Percentiles rank a stretch among this genome's conserved stretches.
phyloP scores from a whole-genome alignment of 2,888 invertebrate genomes.

The Platycheirus albimanus region DNA sequence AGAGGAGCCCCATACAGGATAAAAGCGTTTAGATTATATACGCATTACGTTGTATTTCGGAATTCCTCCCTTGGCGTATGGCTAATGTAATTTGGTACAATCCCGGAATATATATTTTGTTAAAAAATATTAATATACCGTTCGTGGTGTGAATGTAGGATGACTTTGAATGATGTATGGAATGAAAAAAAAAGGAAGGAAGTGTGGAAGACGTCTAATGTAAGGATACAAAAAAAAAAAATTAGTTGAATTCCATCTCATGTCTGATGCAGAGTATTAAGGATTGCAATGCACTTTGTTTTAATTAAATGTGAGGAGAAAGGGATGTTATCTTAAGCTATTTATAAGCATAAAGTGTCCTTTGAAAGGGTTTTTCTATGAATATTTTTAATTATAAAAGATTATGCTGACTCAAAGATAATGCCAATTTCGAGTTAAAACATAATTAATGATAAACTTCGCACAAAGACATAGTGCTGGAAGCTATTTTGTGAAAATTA shows the following conservation, averaged over 20 bases:
- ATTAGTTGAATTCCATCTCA: neutral
- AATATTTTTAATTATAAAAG: neutral
- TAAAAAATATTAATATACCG: conserved; percentile 57
- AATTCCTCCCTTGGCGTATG: conserved; percentile 40
- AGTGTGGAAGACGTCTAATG: neutral
- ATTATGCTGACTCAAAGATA: no score
- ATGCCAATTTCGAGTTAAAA: no score
- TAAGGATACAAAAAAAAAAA: neutral
- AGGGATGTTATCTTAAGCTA: neutral
- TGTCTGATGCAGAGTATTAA: neutral
- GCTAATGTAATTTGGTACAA: conserved; percentile 64
- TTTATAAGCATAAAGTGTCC: no score
- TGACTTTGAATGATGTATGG: conserved; percentile 38
- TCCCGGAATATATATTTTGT: conserved; percentile 60
- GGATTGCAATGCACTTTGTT: conserved; percentile 11
- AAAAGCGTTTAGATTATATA: conserved; percentile 63
- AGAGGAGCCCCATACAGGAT: conserved; percentile 1
- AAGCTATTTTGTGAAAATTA: no score
- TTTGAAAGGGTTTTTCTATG: neutral
- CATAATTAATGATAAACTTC: no score
- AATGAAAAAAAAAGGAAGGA: neutral
- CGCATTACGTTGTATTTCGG: conserved; percentile 65
- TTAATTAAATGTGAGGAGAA: neutral
- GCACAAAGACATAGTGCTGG: no score
- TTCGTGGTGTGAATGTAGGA: conserved; percentile 27